A percentile compares a stretch with the other conserved stretches of the same genome.
Conservation (phyloP, 1,140 invertebrate species). For the Nebria ingens region DNA sequence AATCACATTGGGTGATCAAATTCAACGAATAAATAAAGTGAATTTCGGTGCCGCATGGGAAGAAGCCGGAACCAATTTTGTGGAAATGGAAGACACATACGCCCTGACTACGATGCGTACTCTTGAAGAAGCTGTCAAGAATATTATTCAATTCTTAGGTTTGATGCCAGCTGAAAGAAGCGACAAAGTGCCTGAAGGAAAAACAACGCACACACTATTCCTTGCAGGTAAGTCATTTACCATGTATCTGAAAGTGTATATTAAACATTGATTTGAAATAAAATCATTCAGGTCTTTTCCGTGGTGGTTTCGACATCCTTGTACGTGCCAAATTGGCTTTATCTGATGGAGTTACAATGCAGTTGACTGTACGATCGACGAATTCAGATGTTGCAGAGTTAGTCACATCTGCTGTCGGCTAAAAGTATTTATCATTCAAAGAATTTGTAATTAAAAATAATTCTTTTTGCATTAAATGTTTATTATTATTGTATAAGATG, state of each 20-base stretch:
- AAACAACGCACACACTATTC: constrained; percentile 69
- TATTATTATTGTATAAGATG: neutral
- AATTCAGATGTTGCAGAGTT: constrained; percentile 69
- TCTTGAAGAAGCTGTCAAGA: constrained; percentile 79
- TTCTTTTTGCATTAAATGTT: neutral
- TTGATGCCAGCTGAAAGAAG: constrained; percentile 77
- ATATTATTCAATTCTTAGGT: constrained; percentile 78
- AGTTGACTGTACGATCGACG: constrained; percentile 51
- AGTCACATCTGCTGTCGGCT: constrained; percentile 75
- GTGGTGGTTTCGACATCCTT: constrained; percentile 81
- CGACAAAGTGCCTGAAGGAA: constrained; percentile 76
- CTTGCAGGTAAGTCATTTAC: constrained; percentile 49
- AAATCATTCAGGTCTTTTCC: constrained; percentile 55
- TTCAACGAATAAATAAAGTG: constrained; percentile 71
- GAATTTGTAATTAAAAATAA: neutral
- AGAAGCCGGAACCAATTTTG: constrained; percentile 44
- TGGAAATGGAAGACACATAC: constrained; percentile 84
- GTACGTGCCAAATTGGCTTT: constrained; percentile 75
- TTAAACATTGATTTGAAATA: neutral
- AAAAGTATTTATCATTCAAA: constrained; percentile 29
- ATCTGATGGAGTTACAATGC: constrained; percentile 64
- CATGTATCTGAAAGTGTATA: constrained; percentile 4
- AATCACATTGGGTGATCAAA: constrained; percentile 79
- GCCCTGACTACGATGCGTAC: constrained; percentile 69
- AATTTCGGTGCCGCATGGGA: constrained; percentile 72